Evolutionary conservation across 2,888 invertebrate genomes (phyloP).

Genomic region (Synergus gifuensis): DNA sequence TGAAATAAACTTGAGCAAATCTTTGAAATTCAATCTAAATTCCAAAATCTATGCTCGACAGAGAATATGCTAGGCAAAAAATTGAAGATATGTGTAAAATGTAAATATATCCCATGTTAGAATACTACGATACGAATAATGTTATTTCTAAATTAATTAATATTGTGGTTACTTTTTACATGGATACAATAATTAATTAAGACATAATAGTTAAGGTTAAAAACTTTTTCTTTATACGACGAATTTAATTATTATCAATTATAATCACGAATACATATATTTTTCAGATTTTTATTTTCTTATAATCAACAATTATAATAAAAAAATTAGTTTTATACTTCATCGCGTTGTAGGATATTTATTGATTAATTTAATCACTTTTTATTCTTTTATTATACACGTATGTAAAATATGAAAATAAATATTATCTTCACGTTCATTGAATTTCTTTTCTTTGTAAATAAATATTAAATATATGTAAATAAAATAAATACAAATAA

Average conservation of each 20-base stretch:
- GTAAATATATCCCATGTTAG: neutral
- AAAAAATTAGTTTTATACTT: neutral
- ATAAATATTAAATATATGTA: too few species aligned
- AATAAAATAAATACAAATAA: too few species aligned
- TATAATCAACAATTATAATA: neutral
- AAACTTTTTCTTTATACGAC: too few species aligned
- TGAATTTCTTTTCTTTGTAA: neutral
- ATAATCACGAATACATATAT: neutral
- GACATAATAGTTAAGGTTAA: too few species aligned
- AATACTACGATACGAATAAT: neutral
- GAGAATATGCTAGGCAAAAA: neutral
- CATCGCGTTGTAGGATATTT: neutral
- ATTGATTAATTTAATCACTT: neutral
- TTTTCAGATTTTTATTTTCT: neutral
- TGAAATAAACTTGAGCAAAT: neutral
- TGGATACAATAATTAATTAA: too few species aligned
- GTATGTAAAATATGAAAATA: constrained; percentile 10
- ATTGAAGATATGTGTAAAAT: constrained; percentile 10
- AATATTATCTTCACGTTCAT: constrained; percentile 13
- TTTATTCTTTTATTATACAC: neutral
- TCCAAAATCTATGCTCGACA: neutral
- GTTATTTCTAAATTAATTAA: neutral
- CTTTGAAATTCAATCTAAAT: neutral
- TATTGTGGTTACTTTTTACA: too few species aligned
- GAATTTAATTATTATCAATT: neutral